These are phyloP conservation scores for Calameuta filiformis DNA, from an alignment of 2,888 invertebrate species.

Conservation along the genomic window DNA sequence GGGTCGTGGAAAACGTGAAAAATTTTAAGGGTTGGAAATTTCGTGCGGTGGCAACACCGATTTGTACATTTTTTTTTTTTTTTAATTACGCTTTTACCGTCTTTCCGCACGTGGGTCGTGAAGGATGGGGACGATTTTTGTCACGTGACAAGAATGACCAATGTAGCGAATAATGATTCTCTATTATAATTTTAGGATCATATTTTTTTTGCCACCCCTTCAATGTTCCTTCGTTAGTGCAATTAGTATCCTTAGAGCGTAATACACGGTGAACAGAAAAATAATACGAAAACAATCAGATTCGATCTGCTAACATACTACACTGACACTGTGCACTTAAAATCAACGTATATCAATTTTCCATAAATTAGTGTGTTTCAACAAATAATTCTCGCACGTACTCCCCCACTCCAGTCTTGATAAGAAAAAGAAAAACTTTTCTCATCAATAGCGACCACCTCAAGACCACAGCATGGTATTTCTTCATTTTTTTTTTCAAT, in stretches of 20 bases:
- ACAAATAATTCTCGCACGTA: background rate
- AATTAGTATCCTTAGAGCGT: background rate
- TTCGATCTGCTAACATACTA: background rate
- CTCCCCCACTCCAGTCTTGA: background rate
- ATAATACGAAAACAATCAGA: background rate
- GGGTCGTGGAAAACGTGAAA: background rate
- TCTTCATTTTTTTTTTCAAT: background rate
- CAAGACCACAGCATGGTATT: background rate
- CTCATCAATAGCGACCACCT: background rate
- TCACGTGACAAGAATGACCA: background rate
- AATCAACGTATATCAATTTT: background rate
- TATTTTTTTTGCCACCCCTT: background rate
- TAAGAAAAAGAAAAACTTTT: background rate
- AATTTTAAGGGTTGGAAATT: background rate
- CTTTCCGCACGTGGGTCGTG: background rate
- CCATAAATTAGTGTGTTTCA: background rate
- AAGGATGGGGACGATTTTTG: background rate
- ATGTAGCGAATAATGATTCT: background rate
- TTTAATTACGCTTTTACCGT: background rate
- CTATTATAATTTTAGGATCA: background rate
- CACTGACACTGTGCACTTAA: background rate
- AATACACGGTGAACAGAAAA: background rate
- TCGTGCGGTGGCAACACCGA: background rate
- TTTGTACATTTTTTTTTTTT: background rate
- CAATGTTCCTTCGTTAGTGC: background rate